A percentile compares a stretch with the other conserved stretches of the same genome.
Evolutionary conservation across 2,888 invertebrate species (phyloP).

Genomic region (Ectemnius lituratus): DNA sequence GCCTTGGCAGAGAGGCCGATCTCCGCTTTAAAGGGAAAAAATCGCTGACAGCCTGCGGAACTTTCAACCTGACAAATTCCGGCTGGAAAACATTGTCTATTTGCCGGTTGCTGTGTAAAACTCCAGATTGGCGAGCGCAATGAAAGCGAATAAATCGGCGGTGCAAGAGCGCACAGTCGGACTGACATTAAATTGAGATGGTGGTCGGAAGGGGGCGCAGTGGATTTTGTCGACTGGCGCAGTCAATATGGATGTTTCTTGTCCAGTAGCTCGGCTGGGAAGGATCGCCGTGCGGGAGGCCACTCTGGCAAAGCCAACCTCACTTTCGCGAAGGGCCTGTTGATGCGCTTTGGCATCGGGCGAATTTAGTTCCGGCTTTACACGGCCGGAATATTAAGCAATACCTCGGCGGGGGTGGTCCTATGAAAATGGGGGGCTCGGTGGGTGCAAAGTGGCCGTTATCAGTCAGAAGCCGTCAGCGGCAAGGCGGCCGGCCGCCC

Average conservation of each 20-base stretch:
- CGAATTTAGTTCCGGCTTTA: conserved; percentile 52
- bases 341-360: conserved; percentile 34
- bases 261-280: background rate
- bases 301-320: conserved; percentile 38
- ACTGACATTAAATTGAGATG: too few relatives aligned
- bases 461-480: conserved; percentile 63
- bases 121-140: too few relatives aligned
- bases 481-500: conserved; percentile 41
- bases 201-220: too few relatives aligned
- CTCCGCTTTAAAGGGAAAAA: conserved; percentile 23
- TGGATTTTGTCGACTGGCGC: too few relatives aligned
- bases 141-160: too few relatives aligned
- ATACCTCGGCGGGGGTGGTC: conserved; percentile 43
- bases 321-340: conserved; percentile 1
- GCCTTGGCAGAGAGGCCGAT: too few relatives aligned
- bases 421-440: conserved; percentile 64
- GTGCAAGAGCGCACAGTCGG: too few relatives aligned
- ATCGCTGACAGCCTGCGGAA: conserved; percentile 50
- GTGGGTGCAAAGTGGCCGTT: conserved; percentile 61
- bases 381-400: conserved; percentile 68
- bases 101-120: too few relatives aligned
- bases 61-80: conserved; percentile 17
- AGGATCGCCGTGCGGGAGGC: conserved; percentile 10
- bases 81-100: too few relatives aligned
- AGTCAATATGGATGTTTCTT: too few relatives aligned